Evolutionary conservation across 2,888 invertebrate species (phyloP).

Genomic region (Resseliella maxima): DNA sequence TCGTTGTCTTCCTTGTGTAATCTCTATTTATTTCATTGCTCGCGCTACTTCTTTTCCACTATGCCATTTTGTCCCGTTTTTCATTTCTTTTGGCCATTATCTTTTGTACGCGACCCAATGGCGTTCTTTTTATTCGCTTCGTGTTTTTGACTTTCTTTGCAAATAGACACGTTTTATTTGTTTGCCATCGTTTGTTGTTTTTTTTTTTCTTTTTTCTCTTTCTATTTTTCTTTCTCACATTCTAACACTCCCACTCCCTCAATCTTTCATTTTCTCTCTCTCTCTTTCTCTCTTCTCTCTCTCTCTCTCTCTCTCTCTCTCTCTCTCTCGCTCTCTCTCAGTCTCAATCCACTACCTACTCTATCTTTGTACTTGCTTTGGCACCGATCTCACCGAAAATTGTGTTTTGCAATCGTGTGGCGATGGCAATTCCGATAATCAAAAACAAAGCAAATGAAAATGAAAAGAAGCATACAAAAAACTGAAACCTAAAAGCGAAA

Average conservation of each 20-base stretch:
- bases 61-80: constrained; percentile 43
- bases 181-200: constrained; percentile 19
- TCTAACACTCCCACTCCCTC: no score
- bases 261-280: no score
- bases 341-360: background rate
- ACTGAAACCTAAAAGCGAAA: background rate
- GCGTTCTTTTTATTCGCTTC: constrained; percentile 10
- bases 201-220: no score
- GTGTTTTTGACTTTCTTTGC: constrained; percentile 24
- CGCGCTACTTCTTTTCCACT: background rate
- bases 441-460: constrained; percentile 48
- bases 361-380: background rate
- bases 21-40: background rate
- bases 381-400: background rate
- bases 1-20: background rate
- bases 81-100: constrained; percentile 50
- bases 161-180: constrained; percentile 47
- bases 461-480: background rate
- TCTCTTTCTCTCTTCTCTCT: no score
- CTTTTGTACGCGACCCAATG: constrained; percentile 48
- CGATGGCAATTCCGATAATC: constrained; percentile 51
- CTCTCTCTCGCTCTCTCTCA: no score
- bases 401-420: background rate
- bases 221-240: no score
- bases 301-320: no score